Evolutionary conservation across 2,888 invertebrate genomes (phyloP).

Genomic region (Drosophila kokeensis): DNA sequence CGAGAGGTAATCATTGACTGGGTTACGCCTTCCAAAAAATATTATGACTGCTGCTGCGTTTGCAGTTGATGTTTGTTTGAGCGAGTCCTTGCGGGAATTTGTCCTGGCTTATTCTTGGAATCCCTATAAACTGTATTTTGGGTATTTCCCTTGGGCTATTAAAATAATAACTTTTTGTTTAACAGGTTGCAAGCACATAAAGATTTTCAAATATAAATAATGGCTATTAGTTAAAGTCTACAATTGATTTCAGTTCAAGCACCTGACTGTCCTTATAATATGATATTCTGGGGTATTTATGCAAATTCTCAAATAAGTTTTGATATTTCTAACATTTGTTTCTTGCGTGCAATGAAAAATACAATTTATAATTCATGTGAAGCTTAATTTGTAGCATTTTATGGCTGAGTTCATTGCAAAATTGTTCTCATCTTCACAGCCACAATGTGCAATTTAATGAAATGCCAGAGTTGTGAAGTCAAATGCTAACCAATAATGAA

Average conservation of each 20-base stretch:
- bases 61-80: constrained; percentile 1
- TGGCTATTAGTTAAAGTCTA: background rate
- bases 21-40: constrained; percentile 51
- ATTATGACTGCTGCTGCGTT: constrained; percentile 19
- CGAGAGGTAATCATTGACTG: constrained; percentile 64
- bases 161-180: background rate
- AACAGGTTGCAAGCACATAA: background rate
- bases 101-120: constrained; percentile 6
- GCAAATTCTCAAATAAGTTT: background rate
- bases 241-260: background rate
- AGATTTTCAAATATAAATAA: background rate
- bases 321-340: background rate
- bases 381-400: background rate
- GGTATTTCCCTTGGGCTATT: background rate
- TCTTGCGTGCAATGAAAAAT: background rate
- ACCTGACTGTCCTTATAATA: background rate
- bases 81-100: background rate
- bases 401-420: background rate
- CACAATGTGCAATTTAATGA: constrained; percentile 44
- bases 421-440: background rate
- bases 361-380: background rate
- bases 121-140: background rate
- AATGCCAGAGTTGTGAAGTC: constrained; percentile 55
- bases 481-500: constrained; percentile 36
- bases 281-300: background rate